Conservation (phyloP, 2,113 vertebrate species). For the Neodontobutis hainanensis region DNA sequence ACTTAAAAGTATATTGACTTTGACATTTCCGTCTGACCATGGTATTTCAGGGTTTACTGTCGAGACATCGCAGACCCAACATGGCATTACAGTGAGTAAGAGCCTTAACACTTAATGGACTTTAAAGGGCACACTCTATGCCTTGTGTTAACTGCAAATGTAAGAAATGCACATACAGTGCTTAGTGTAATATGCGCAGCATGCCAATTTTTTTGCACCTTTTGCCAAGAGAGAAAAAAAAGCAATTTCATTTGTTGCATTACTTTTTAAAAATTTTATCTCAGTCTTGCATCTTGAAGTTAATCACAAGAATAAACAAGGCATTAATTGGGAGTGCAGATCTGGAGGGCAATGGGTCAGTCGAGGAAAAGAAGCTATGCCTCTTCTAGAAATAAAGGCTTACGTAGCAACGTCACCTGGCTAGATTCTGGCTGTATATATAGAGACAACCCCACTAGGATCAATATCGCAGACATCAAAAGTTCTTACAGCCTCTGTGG, state of each 20-base stretch:
- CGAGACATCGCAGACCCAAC: conserved; percentile 55
- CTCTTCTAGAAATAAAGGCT: conserved; percentile 64
- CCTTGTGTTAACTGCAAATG: conserved; percentile 3
- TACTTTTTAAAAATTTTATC: not conserved
- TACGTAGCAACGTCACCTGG: conserved; percentile 59
- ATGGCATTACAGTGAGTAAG: conserved; percentile 71
- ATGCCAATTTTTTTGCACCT: not conserved
- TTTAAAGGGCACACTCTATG: conserved; percentile 58
- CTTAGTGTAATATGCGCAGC: not conserved
- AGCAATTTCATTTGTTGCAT: conserved; percentile 32
- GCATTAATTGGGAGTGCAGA: conserved; percentile 59
- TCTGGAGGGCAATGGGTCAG: conserved; percentile 40
- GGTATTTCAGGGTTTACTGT: conserved; percentile 59
- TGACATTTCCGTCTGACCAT: conserved; percentile 36
- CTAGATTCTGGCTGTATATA: conserved; percentile 57
- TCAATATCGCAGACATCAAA: conserved; percentile 14
- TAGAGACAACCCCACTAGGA: conserved; percentile 8
- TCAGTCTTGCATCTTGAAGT: conserved; percentile 40
- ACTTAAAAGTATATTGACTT: conserved; percentile 13
- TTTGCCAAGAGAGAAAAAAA: conserved; percentile 10
- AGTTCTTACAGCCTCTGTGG: conserved; percentile 29
- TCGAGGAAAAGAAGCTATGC: conserved; percentile 38
- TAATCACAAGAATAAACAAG: conserved; percentile 65
- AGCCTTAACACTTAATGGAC: conserved; percentile 75
- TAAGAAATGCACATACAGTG: not conserved